Base-by-base conservation (phyloP, 2,113 vertebrate genomes). In the Callionymus lyra region DNA sequence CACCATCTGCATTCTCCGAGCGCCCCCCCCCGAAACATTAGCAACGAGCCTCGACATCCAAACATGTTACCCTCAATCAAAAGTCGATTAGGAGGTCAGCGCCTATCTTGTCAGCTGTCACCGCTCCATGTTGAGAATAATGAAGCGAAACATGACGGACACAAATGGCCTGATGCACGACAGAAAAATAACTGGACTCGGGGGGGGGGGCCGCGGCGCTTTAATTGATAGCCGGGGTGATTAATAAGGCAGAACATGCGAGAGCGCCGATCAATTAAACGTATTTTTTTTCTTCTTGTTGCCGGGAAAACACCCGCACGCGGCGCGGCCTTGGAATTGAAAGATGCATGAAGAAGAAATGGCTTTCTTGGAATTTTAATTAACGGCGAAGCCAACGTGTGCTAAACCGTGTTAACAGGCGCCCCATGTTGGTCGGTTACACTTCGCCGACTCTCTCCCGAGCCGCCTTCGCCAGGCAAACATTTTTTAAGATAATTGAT, bases 81-180 rank as follows among this genome's bases (percentile, higher is more conserved):
- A 66, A 53, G 36, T n/a, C 44, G 53, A 76, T 77, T 68, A 74
- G 53, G 57, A 63, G 74, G 69, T 74, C 74, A 75, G 37, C 36
- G 64, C 58, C 54, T 47, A 38, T 52, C 66, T 65, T 68, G 71
- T 67, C 36, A 39, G 47, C 49, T 56, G 64, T 57, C 64, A 66
- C 1, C 59, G 67, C 43, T 40, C 51, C 63, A 58, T 76, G 69
- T 63, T 54, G 40, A 63, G 63, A 70, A 70, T 77, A 74, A 80
- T 76, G 74, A 80, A 50, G 45, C 27, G 43, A 27, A 64, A 70
- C 67, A 70, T 62, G 68, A 74, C 72, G 74, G 68, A 56, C 45
- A 56, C 48, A 74, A 78, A 72, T 74, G 64, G 68, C 44, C 39
- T 78, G 72, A 81, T 81, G 18, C 67, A 79, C 68, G 63, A 38